Base-by-base conservation (phyloP, 2,888 invertebrate species). In the Drosophila koepferae region DNA sequence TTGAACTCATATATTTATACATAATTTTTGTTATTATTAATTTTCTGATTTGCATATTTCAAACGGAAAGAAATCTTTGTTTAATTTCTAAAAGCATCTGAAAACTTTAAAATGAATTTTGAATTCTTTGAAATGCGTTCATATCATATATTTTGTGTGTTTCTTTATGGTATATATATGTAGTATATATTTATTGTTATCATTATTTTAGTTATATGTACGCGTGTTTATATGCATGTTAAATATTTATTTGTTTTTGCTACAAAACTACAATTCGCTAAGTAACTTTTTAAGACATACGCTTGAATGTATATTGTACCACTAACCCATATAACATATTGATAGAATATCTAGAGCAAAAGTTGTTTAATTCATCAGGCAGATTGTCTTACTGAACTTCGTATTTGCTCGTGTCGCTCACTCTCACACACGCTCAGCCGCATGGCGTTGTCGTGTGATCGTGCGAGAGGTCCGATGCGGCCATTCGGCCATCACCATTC, bases 1-100 rank as follows among this genome's bases (percentile, higher is more conserved):
- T 84, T 84, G 79, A 84, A 89, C 84, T 89, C 81, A 85, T 83
- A 80, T 80, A 71, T 64, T 51, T 77, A 51, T 80, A 74, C 51
- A 74, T 61, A 67, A 38, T 63, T 54, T 64, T 6, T 28, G 28
- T 54, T 64, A 14, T 66, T 18, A 36, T 18, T 44, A 34, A 41
- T 18, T 55, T 31, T 40, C 20, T 3, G 18, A 55, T 28, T 73
- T 73, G 56, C 72, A 76, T 49, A 40, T 66, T 49, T 28, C 48
- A 63, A 49, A 49, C 12, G 7, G 16, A 61, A 56, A 23, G 53
- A 23, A 23, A 41, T 41, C 31, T 16, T 54, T 48, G 12, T 9
- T 48, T 5, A 23, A 8, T 23, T 16, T 12, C 18, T 49, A 34
- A 34, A 34, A 51, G 34, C 31, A 18, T 51, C 7, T 34, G 34